Evolutionary conservation across 1,140 invertebrate genomes (phyloP), one percentile per base, ranked within the genome.

Genomic region (Drosophila truncata): DNA sequence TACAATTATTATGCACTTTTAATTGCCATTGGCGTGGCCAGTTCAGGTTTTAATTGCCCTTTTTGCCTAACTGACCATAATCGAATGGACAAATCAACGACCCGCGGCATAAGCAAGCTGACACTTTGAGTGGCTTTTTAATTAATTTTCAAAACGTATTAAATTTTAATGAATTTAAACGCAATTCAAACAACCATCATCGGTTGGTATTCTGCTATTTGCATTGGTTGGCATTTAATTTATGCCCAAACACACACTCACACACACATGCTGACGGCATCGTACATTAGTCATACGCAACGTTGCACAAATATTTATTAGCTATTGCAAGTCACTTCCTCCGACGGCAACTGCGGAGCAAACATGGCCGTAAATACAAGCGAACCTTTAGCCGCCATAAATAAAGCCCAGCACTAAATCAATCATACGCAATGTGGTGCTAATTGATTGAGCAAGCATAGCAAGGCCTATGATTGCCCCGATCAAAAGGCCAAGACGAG

Each of bases 301-400:
- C 35, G 73, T 78, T 88, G 85, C 61, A 44, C 77, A 88, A 88
- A 81, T 87, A 84, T 88, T 87, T 87, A 87, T 87, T 88, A 78
- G 77, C 72, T 78, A 70, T 77, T 73, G 25, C 55, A 71, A 73
- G 44, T 65, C 41, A 66, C 62, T 63, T 20, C 52, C 52, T 37
- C 14, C 14, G 14, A 35, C 9, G 52, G 29, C 27, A 42, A 44
- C 59, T 59, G 31, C 39, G 27, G 13, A 7, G 62, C 55, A 55
- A 61, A 69, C 35, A 50, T 23, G 29, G 13, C 14, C 49, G 14
- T 37, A 25, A 58, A 76, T 58, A 33, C 71, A 69, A 55, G 61
- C 52, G 37, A 13, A 60, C 33, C 61, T 54, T 62, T 46, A 82
- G 58, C 59, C 63, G 75, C 67, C 76, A 73, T 61, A 61, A 64